A percentile compares a stretch with the other conserved stretches of the same genome.
phyloP scores from a whole-genome alignment of 2,797 vertebrate species.

The Hafferia zeledoni region DNA sequence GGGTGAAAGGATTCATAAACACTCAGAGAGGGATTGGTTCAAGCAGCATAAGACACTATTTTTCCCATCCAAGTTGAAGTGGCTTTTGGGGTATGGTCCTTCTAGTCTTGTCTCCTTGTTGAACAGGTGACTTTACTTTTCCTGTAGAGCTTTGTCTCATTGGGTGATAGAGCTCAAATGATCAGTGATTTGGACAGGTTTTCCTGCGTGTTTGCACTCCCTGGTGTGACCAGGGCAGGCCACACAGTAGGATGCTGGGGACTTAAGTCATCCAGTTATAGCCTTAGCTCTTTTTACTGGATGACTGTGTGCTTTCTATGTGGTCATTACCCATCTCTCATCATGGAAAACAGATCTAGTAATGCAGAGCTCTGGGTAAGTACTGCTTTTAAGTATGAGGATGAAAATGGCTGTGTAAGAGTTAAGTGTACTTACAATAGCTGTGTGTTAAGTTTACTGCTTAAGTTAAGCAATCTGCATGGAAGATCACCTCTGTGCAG shows the following conservation, averaged over 20 bases:
- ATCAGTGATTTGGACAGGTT: background rate
- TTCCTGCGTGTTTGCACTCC: background rate
- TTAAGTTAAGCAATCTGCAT: background rate
- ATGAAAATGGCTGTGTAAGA: background rate
- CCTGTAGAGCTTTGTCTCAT: accelerated
- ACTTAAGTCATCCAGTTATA: background rate
- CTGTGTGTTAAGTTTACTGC: background rate
- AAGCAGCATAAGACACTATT: background rate
- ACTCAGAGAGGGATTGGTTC: background rate
- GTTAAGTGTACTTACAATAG: background rate
- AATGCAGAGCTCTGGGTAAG: background rate
- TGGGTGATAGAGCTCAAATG: background rate
- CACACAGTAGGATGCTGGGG: background rate
- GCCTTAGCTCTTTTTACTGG: background rate
- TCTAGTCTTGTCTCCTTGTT: background rate
- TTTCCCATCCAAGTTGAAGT: background rate
- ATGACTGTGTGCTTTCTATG: background rate
- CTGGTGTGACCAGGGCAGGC: background rate
- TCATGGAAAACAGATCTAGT: background rate
- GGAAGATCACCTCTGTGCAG: background rate
- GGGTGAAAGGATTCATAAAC: background rate
- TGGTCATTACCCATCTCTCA: background rate
- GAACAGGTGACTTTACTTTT: background rate
- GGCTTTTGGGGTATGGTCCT: background rate
- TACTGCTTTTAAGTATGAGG: background rate